Conservation (phyloP, 2,797 vertebrate genomes). For the Notoglanidium macrostoma region DNA sequence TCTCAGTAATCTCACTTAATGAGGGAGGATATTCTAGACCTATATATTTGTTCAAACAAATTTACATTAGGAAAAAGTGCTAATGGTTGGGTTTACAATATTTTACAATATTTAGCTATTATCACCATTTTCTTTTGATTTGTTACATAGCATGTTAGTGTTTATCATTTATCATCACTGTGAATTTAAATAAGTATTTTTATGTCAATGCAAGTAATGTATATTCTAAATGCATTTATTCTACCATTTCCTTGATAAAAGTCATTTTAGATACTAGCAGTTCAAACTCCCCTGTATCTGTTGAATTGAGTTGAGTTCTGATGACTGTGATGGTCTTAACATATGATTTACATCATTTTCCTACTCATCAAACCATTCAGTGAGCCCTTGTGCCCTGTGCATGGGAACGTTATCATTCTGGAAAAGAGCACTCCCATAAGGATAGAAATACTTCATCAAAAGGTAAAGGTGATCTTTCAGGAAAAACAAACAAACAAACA, state of each 20-base stretch:
- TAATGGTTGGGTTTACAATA: neutral
- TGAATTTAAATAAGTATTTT: neutral
- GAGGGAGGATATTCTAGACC: neutral
- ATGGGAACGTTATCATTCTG: neutral
- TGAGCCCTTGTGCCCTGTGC: neutral
- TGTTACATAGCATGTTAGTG: neutral
- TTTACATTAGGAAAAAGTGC: neutral
- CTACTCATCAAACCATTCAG: neutral
- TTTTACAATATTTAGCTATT: neutral
- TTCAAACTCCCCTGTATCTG: neutral
- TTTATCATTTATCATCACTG: neutral
- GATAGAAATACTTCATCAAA: neutral
- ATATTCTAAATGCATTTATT: neutral
- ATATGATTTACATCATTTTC: neutral
- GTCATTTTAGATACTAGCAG: neutral
- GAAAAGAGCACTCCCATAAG: neutral
- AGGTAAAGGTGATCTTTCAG: neutral
- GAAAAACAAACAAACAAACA: too few relatives aligned
- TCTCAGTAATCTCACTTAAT: neutral
- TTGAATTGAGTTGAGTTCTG: neutral
- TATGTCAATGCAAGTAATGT: neutral
- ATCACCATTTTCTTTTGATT: neutral
- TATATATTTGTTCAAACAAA: neutral
- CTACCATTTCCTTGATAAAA: neutral
- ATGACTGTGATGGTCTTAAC: neutral